A percentile compares a stretch with the other conserved stretches of the same genome.
These are phyloP conservation scores for Raja brachyura DNA, from an alignment of 2,113 vertebrate species.

Conservation along the genomic window DNA sequence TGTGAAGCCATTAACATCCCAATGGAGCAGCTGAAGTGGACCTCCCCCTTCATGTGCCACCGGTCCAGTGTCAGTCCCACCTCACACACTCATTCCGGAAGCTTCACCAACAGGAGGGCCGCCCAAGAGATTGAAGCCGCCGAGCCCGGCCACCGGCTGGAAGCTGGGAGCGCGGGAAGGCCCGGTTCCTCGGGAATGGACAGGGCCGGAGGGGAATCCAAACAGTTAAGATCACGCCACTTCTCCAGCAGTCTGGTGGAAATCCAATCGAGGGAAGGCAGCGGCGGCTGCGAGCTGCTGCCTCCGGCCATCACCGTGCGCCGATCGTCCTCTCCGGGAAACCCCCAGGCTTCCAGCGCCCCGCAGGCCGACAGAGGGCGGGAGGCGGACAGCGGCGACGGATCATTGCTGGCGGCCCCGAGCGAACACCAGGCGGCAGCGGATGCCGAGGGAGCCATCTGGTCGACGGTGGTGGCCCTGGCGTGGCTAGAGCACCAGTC, in stretches of 20 bases:
- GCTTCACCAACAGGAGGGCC: conserved; percentile 41
- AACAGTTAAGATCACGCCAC: conserved; percentile 5
- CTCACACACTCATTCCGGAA: conserved; percentile 49
- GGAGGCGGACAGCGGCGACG: background rate
- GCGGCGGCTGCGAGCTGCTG: conserved; percentile 42
- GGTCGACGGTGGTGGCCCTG: conserved; percentile 84
- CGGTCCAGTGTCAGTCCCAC: conserved; percentile 63
- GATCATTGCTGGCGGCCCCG: background rate
- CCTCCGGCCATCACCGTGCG: conserved; percentile 45
- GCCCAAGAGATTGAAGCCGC: conserved; percentile 1
- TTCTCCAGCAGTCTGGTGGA: conserved; percentile 40
- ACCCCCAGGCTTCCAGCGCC: background rate
- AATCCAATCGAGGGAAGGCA: conserved; percentile 44
- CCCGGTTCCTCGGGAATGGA: background rate
- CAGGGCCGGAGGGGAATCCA: background rate
- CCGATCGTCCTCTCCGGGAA: conserved; percentile 47
- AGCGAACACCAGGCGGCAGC: conserved; percentile 44
- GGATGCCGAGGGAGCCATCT: conserved; percentile 71
- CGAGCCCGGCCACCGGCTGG: conserved; percentile 29
- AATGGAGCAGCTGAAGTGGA: conserved; percentile 91
- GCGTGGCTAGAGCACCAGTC: conserved; percentile 95
- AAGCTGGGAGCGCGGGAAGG: background rate
- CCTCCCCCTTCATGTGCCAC: conserved; percentile 80
- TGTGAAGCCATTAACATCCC: conserved; percentile 71
- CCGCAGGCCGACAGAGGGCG: conserved; percentile 43